Conservation (phyloP, 2,888 invertebrate species). For the Chaetogeoica ovagalla region DNA sequence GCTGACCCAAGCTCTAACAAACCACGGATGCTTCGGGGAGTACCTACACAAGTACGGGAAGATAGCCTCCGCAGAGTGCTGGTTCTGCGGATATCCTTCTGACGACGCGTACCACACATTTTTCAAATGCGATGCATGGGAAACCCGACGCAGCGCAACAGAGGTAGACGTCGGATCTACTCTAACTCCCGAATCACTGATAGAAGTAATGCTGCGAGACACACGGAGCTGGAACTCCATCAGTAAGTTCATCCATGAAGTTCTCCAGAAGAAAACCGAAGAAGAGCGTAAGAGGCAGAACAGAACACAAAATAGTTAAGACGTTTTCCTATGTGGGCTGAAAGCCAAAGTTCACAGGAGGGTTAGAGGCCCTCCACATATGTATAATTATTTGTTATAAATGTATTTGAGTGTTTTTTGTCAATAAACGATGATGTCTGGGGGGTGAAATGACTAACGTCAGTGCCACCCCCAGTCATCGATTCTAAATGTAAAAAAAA, state of each 20-base stretch:
- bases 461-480: background rate
- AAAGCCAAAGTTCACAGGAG: background rate
- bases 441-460: constrained; percentile 5
- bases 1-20: background rate
- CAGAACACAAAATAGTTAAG: background rate
- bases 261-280: background rate
- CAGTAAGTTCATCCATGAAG: background rate
- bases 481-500: constrained; percentile 7
- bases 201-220: background rate
- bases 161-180: background rate
- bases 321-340: background rate
- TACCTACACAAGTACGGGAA: background rate
- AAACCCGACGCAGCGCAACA: background rate
- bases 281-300: background rate
- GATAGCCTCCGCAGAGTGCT: background rate
- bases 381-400: background rate
- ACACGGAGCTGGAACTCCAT: background rate
- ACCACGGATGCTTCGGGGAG: background rate
- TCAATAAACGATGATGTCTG: background rate
- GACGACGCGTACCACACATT: too few species aligned
- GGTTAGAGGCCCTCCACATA: background rate
- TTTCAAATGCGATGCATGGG: background rate
- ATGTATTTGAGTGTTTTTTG: background rate
- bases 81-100: too few species aligned
- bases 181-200: background rate